These are phyloP conservation scores for Podarcis raffonei DNA, from an alignment of 2,113 vertebrate species.

Conservation along the genomic window DNA sequence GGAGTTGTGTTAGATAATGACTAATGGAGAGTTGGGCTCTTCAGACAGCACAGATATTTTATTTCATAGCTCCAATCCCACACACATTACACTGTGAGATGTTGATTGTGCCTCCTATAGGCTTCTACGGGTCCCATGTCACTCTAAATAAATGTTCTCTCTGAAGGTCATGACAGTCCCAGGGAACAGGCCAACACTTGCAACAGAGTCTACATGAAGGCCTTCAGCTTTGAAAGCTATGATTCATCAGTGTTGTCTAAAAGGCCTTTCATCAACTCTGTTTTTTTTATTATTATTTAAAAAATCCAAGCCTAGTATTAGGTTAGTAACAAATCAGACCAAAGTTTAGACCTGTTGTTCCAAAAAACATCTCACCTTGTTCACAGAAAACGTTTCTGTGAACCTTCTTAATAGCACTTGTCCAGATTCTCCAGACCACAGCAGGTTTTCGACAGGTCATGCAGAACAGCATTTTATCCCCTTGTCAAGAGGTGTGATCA, in stretches of 20 bases:
- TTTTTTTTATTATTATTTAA: neutral
- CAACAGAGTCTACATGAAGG: no score
- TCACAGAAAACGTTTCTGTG: neutral
- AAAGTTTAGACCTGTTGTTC: neutral
- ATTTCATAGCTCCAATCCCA: neutral
- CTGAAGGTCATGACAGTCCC: neutral
- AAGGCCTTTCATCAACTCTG: neutral
- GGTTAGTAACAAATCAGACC: neutral
- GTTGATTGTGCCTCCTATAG: neutral
- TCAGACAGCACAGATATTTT: neutral
- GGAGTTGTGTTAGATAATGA: neutral
- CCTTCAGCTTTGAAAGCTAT: neutral
- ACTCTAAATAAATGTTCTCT: neutral
- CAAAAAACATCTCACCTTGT: neutral
- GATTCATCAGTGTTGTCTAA: no score
- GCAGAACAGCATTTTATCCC: neutral
- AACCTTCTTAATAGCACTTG: neutral
- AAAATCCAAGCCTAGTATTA: neutral
- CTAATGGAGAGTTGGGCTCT: neutral
- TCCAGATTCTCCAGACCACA: neutral
- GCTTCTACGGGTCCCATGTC: neutral
- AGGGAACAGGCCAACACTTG: neutral
- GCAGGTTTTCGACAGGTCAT: neutral
- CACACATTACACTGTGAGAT: neutral
- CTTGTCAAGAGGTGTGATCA: neutral